Evolutionary conservation across 2,113 vertebrate species (phyloP), one percentile per base, ranked within the genome.

Genomic region (Periophthalmodon schlosseri): DNA sequence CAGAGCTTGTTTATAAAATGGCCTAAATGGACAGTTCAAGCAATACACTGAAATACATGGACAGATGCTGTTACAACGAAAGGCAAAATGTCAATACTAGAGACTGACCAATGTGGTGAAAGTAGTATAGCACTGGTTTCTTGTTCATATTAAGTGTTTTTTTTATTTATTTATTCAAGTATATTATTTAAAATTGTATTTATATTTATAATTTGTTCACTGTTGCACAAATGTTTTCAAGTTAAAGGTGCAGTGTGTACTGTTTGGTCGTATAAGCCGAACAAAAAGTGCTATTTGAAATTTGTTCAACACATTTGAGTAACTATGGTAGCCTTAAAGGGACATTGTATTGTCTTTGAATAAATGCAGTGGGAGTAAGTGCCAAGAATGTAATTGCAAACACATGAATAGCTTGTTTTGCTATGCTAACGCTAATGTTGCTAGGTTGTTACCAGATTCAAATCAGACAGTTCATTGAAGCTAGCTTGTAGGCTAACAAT

Each of bases 151-250:
- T 3, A 73, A 70, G 74, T 68, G 28, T 66, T 61, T 44, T 58
- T 23, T 39, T 72, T 71, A n/a, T 66, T 64, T 18, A 8, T 67
- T 56, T 39, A 57, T 75, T 82, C 58, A 79, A 65, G 78, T 77
- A 85, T 89, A 89, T 82, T 84, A 88, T 90, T 86, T 76, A 70
- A 78, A 44, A 18, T 76, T 78, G 69, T 80, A 84, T 79, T 90
- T 84, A 69, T 70, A 73, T 79, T 90, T 84, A 69, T 70, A 73
- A 81, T 87, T 86, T 86, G 70, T 86, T 88, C 84, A 13, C 28
- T 74, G 68, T 76, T 78, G 78, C 67, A 75, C 33, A 21, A 46
- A 79, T 39, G 23, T 13, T 44, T 10, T 44, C 2, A 65, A 39
- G 63, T 44, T n/a, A 39, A 44, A 65, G 63, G 63, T 65, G 63